Evolutionary conservation across 1,140 invertebrate genomes (phyloP).

Genomic region (Lamellibrachia luymesi): DNA sequence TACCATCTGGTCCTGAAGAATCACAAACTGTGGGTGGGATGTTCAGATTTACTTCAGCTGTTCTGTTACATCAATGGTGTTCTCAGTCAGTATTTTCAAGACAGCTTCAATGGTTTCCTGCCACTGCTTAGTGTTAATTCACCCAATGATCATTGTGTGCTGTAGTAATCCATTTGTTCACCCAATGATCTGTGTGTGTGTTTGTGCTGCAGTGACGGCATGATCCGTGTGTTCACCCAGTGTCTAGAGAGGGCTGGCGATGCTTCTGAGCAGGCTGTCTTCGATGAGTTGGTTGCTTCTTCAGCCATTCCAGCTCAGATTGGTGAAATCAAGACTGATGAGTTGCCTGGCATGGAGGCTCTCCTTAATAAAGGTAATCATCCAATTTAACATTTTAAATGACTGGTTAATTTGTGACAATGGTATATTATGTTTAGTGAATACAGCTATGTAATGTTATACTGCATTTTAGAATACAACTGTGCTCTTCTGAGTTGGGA

Average conservation of each 20-base stretch:
- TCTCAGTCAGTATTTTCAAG: too few species aligned
- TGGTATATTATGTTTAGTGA: too few species aligned
- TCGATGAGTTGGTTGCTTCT: slow-evolving; percentile 70
- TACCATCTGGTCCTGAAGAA: too few species aligned
- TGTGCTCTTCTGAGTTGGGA: too few species aligned
- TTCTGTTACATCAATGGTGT: too few species aligned
- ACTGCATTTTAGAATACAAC: too few species aligned
- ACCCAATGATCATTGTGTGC: neutral
- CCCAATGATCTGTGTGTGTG: slow-evolving; percentile 28
- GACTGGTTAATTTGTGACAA: too few species aligned
- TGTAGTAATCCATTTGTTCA: neutral
- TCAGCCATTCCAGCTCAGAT: slow-evolving; percentile 65
- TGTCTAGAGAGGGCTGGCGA: slow-evolving; percentile 68
- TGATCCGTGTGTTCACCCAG: slow-evolving; percentile 80
- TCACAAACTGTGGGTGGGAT: too few species aligned
- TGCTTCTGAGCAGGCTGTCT: slow-evolving; percentile 65
- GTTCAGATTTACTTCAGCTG: too few species aligned
- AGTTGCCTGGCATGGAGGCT: slow-evolving; percentile 77
- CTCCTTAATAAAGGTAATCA: slow-evolving; percentile 74
- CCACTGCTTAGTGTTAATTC: neutral
- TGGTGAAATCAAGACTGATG: slow-evolving; percentile 79
- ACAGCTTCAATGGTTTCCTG: too few species aligned
- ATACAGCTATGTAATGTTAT: too few species aligned
- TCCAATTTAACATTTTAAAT: neutral
- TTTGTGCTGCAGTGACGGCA: slow-evolving; percentile 70